These are phyloP conservation scores for Eutrigla gurnardus DNA, from an alignment of 2,797 vertebrate species.

Conservation along the genomic window DNA sequence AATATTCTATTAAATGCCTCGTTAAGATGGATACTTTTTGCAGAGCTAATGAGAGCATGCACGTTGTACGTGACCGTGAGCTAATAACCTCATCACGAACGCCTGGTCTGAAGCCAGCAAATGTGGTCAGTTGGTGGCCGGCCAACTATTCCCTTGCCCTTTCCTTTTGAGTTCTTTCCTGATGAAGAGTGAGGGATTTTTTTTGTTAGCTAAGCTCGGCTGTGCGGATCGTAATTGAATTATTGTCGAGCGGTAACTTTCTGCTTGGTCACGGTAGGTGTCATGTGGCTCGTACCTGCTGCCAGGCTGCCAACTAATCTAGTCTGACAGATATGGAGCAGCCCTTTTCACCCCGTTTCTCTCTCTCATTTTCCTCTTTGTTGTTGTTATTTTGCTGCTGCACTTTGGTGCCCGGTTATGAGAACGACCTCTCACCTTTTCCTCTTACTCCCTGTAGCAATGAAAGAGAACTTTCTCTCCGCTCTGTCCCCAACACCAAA, in stretches of 20 bases:
- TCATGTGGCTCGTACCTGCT: slow-evolving; percentile 74
- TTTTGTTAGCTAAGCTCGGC: slow-evolving; percentile 67
- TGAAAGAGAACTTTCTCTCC: slow-evolving; percentile 63
- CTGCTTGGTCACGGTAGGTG: slow-evolving; percentile 79
- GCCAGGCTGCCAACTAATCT: slow-evolving; percentile 68
- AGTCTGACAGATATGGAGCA: slow-evolving; percentile 78
- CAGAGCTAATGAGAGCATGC: slow-evolving; percentile 46
- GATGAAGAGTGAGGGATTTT: slow-evolving; percentile 68
- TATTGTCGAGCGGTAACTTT: slow-evolving; percentile 71
- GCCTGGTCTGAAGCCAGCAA: slow-evolving; percentile 69
- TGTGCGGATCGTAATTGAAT: slow-evolving; percentile 72
- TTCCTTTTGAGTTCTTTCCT: slow-evolving; percentile 72
- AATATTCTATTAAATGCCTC: slow-evolving; percentile 15
- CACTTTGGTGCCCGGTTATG: slow-evolving; percentile 68
- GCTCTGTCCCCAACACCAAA: slow-evolving; percentile 59
- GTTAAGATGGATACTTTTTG: slow-evolving; percentile 41
- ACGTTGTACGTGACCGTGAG: slow-evolving; percentile 57
- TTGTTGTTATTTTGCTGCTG: slow-evolving; percentile 77
- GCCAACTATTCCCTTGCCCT: slow-evolving; percentile 73
- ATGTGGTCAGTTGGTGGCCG: slow-evolving; percentile 74
- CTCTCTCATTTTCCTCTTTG: slow-evolving; percentile 68
- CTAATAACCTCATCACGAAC: slow-evolving; percentile 66
- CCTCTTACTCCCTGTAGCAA: slow-evolving; percentile 72
- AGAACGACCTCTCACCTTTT: slow-evolving; percentile 78
- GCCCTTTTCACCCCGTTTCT: slow-evolving; percentile 72